Evolutionary conservation across 2,113 vertebrate species (phyloP).

Genomic region (Thunnus thynnus): DNA sequence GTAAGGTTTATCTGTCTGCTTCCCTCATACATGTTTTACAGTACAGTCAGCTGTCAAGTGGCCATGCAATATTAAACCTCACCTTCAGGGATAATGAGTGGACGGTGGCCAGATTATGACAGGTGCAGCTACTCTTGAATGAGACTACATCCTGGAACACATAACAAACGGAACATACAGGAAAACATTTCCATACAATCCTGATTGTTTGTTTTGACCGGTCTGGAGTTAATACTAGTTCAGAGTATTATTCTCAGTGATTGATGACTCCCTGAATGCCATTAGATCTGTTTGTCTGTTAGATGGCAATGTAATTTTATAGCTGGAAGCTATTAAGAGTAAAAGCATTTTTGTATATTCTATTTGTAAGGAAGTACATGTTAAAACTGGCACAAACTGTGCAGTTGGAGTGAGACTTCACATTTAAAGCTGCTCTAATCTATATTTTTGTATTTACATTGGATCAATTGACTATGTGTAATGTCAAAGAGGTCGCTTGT

Average conservation of each 20-base stretch:
- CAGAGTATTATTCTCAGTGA: slow-evolving; percentile 4
- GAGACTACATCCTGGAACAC: slow-evolving; percentile 46
- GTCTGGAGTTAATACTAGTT: slow-evolving; percentile 4
- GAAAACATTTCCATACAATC: slow-evolving; percentile 32
- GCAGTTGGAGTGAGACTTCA: neutral
- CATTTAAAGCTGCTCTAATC: neutral
- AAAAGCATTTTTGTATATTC: neutral
- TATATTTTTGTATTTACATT: neutral
- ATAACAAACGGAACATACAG: neutral
- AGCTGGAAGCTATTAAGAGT: neutral
- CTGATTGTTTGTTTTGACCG: slow-evolving; percentile 16
- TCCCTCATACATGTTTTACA: slow-evolving; percentile 35
- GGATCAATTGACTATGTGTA: too few relatives aligned
- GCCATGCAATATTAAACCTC: slow-evolving; percentile 40
- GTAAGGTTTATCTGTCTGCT: slow-evolving; percentile 17
- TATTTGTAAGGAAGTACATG: neutral
- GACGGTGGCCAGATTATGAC: slow-evolving; percentile 16
- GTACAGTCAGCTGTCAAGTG: neutral
- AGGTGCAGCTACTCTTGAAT: slow-evolving; percentile 11
- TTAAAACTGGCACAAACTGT: neutral
- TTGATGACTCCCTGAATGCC: slow-evolving; percentile 4
- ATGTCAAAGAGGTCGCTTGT: neutral
- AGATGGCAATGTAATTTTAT: neutral
- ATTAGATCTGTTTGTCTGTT: neutral
- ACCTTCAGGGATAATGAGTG: neutral